phyloP scores from a whole-genome alignment of 2,888 invertebrate genomes.

The Eulithis prunata region DNA sequence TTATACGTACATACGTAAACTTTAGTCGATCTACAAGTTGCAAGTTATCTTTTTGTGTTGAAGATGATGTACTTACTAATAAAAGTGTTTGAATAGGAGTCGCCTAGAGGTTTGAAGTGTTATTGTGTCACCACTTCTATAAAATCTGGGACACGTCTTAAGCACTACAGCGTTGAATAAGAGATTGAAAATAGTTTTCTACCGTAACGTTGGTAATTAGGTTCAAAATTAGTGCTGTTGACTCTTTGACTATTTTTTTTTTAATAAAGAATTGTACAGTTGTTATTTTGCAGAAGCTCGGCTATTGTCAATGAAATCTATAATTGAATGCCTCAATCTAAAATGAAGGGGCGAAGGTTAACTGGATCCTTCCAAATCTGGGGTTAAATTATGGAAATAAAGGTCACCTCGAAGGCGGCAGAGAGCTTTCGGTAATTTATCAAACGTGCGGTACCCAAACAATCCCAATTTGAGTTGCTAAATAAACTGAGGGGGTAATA shows the following conservation, averaged over 20 bases:
- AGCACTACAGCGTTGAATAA: no score
- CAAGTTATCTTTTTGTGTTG: not conserved
- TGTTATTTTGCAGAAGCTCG: not conserved
- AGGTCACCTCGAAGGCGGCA: slow-evolving; percentile 9
- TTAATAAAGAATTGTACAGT: no score
- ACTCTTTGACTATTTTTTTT: no score
- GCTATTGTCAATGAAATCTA: slow-evolving; percentile 18
- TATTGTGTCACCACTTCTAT: no score
- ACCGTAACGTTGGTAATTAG: no score
- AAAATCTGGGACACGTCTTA: no score
- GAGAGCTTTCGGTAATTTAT: slow-evolving; percentile 15
- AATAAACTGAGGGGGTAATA: slow-evolving; percentile 14
- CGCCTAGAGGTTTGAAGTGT: no score
- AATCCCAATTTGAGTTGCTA: slow-evolving; percentile 12
- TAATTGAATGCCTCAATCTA: slow-evolving; percentile 23
- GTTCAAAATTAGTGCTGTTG: no score
- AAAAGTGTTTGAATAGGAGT: not conserved
- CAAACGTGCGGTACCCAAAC: slow-evolving; percentile 12
- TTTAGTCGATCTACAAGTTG: not conserved
- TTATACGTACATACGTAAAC: not conserved
- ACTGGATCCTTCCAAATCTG: slow-evolving; percentile 3
- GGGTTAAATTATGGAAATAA: slow-evolving; percentile 19
- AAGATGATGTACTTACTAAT: not conserved
- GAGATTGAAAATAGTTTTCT: no score
- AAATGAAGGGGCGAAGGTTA: slow-evolving; percentile 24